Conservation (phyloP, 2,113 vertebrate genomes). For the Echinops telfairi region DNA sequence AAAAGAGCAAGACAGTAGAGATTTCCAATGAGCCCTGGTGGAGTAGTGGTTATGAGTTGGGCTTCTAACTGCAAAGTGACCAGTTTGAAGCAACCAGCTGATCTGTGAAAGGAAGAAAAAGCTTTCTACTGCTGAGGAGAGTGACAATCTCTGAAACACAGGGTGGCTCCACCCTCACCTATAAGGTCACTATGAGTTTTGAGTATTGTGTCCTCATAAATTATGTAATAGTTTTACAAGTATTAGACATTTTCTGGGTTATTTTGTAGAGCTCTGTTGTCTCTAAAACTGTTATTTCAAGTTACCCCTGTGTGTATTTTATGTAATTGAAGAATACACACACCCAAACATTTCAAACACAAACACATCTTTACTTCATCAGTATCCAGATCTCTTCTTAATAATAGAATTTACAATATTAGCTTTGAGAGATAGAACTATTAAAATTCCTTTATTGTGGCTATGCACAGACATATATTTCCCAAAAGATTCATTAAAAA, state of each 20-base stretch:
- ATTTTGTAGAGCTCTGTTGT: not conserved
- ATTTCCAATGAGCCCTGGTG: too few relatives aligned
- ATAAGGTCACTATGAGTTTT: too few relatives aligned
- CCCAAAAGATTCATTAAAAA: not conserved
- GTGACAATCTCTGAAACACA: too few relatives aligned
- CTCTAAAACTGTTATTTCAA: not conserved
- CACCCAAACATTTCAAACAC: not conserved
- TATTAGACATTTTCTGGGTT: not conserved
- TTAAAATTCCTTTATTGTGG: not conserved
- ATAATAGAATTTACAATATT: not conserved
- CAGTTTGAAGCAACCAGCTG: too few relatives aligned
- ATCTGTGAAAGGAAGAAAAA: too few relatives aligned
- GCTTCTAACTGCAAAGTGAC: too few relatives aligned
- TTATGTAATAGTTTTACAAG: not conserved
- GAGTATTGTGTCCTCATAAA: not conserved
- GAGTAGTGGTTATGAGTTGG: too few relatives aligned
- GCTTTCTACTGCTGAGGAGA: too few relatives aligned
- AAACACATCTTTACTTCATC: not conserved
- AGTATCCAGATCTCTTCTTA: not conserved
- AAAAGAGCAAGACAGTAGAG: too few relatives aligned
- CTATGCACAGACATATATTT: not conserved
- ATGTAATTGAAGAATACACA: not conserved
- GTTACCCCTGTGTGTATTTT: not conserved
- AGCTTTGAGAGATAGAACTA: not conserved
- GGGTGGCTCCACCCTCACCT: too few relatives aligned